A percentile compares a stretch with the other conserved stretches of the same genome.
phyloP scores from a whole-genome alignment of 2,113 vertebrate species.

The Cairina moschata region DNA sequence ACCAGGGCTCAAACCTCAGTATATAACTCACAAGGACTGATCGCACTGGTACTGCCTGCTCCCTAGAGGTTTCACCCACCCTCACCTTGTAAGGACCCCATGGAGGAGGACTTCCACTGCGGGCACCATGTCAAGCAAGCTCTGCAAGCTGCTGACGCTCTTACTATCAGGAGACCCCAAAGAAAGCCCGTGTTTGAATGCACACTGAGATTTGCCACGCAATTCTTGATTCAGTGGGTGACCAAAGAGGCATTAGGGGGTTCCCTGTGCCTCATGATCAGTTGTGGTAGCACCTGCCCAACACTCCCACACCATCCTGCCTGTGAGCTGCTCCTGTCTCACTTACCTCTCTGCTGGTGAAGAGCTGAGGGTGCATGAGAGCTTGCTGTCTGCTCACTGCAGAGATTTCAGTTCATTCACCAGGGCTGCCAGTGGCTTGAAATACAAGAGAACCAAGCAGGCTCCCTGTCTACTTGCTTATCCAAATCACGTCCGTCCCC shows the following conservation, averaged over 20 bases:
- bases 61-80: not conserved
- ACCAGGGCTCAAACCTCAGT: not conserved
- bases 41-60: not conserved
- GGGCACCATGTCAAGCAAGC: not conserved
- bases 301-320: accelerated
- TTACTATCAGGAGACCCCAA: not conserved
- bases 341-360: conserved; percentile 40
- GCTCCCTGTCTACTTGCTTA: not conserved
- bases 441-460: not conserved
- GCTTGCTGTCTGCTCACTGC: not conserved
- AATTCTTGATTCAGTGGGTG: accelerated
- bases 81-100: accelerated
- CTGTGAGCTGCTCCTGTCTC: not conserved
- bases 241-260: not conserved
- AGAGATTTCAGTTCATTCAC: not conserved
- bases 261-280: not conserved
- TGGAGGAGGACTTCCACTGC: not conserved
- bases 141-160: not conserved
- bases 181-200: not conserved
- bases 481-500: not conserved
- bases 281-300: not conserved
- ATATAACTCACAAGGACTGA: not conserved
- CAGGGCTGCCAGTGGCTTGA: not conserved
- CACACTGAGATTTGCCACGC: not conserved
- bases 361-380: accelerated